Evolutionary conservation across 2,113 vertebrate species (phyloP).

Genomic region (Siniperca chuatsi): DNA sequence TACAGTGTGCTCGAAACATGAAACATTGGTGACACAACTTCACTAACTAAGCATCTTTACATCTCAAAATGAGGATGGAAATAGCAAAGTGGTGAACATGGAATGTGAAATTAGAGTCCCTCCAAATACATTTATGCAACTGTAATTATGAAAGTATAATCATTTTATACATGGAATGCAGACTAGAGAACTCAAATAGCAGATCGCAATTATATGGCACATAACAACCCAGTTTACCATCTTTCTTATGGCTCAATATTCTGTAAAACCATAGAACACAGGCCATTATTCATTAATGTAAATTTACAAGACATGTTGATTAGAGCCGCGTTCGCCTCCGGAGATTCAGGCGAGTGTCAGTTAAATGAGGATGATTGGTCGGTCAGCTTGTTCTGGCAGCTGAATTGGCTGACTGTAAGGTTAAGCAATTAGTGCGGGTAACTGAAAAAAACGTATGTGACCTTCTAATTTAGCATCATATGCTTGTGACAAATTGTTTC

Average conservation of each 20-base stretch:
- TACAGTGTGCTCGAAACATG: neutral
- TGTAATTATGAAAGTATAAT: constrained; percentile 41
- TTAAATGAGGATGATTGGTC: neutral
- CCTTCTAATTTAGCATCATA: constrained; percentile 32
- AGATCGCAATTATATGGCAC: constrained; percentile 28
- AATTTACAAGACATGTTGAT: constrained; percentile 36
- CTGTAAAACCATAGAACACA: neutral
- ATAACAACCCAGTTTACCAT: constrained; percentile 43
- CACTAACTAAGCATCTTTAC: neutral
- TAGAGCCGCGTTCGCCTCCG: neutral
- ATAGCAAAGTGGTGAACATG: constrained; percentile 29
- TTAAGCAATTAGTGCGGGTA: constrained; percentile 54
- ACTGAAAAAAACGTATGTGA: constrained; percentile 6
- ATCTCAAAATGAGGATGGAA: constrained; percentile 21
- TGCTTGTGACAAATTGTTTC: constrained; percentile 35
- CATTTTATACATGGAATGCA: constrained; percentile 15
- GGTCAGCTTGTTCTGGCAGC: constrained; percentile 8
- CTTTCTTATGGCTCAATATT: constrained; percentile 12
- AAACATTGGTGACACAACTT: neutral
- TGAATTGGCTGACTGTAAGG: constrained; percentile 24
- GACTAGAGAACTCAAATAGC: neutral
- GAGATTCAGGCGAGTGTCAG: constrained; percentile 5
- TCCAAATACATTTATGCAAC: constrained; percentile 21
- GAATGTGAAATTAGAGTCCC: constrained; percentile 27
- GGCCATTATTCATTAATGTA: constrained; percentile 19